Evolutionary conservation across 2,113 vertebrate genomes (phyloP).

Genomic region (Nansenia antarctica): DNA sequence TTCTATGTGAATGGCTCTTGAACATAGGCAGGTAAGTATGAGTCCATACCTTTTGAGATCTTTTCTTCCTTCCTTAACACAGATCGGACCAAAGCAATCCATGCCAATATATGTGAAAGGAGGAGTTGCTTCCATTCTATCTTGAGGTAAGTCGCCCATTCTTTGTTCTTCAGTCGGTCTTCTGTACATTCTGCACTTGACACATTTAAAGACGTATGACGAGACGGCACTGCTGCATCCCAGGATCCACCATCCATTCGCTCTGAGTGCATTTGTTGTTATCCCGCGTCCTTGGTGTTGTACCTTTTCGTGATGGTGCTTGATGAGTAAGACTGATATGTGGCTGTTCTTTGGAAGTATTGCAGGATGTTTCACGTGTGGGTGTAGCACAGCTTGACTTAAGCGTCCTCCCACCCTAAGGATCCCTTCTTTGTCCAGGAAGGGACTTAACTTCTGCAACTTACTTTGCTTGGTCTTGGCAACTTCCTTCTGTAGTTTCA

Average conservation of each 20-base stretch:
- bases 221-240: background rate
- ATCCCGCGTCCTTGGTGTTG: background rate
- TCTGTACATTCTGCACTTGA: background rate
- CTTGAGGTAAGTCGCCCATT: slow-evolving; percentile 1
- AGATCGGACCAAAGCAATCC: slow-evolving; percentile 23
- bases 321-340: background rate
- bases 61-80: slow-evolving; percentile 10
- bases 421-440: slow-evolving; percentile 16
- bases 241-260: background rate
- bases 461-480: background rate
- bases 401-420: slow-evolving; percentile 26
- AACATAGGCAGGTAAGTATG: slow-evolving; percentile 23
- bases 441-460: slow-evolving; percentile 14
- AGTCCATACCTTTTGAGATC: slow-evolving; percentile 20
- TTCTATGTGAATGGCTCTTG: slow-evolving; percentile 26
- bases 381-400: slow-evolving; percentile 17
- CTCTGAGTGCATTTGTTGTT: background rate
- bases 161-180: background rate
- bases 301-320: background rate
- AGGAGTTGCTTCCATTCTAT: slow-evolving; percentile 6
- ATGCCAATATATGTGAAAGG: background rate
- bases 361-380: slow-evolving; percentile 24
- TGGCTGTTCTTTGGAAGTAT: background rate
- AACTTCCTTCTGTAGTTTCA: background rate
- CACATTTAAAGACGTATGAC: background rate